Percentiles rank a stretch among this genome's conserved stretches.
phyloP scores from a whole-genome alignment of 2,797 vertebrate genomes.

The Crax fasciolata region DNA sequence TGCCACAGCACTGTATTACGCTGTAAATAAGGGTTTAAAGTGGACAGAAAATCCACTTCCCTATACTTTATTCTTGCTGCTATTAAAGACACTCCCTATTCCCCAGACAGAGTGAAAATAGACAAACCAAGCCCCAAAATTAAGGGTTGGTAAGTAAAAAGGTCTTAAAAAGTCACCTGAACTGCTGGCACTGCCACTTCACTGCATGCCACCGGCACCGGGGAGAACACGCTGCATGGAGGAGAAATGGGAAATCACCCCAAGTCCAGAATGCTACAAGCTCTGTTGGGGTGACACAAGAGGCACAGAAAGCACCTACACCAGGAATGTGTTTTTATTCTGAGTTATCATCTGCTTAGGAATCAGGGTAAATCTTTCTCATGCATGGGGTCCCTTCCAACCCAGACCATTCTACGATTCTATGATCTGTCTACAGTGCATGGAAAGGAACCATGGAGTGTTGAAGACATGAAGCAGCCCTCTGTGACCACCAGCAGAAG shows the following conservation, averaged over 20 bases:
- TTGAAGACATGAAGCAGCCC: not conserved
- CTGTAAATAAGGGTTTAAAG: not conserved
- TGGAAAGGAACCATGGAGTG: not conserved
- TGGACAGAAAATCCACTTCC: not conserved
- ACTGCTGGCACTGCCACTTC: not conserved
- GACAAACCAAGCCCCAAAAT: not conserved
- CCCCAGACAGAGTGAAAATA: not conserved
- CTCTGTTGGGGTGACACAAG: not conserved
- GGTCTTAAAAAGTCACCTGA: not conserved
- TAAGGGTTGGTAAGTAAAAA: not conserved
- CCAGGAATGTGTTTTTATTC: accelerated
- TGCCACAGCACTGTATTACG: not conserved
- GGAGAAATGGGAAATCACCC: not conserved
- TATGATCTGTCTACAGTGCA: accelerated
- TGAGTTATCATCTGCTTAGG: not conserved
- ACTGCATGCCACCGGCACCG: accelerated
- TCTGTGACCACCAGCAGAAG: not conserved
- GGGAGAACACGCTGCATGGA: accelerated
- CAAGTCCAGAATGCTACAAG: accelerated
- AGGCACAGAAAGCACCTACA: not conserved
- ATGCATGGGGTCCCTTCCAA: too few relatives aligned
- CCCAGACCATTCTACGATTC: too few relatives aligned
- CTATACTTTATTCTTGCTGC: not conserved
- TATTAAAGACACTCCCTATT: not conserved
- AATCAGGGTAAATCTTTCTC: too few relatives aligned